Conservation (phyloP, 2,113 vertebrate genomes). For the Pseudonaja textilis region DNA sequence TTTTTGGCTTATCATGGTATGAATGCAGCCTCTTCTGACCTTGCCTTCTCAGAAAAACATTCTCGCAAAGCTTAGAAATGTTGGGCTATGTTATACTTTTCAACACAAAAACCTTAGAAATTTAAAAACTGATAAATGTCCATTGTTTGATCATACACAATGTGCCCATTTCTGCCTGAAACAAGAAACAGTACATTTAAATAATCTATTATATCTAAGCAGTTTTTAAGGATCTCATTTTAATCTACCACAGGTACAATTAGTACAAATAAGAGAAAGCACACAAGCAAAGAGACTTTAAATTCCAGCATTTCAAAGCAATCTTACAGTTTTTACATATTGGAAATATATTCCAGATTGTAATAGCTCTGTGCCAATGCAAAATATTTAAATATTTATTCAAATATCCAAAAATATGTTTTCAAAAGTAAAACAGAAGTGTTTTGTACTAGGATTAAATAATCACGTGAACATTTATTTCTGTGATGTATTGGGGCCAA, state of each 20-base stretch:
- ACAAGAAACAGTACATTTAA: neutral
- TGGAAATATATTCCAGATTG: slow-evolving; percentile 22
- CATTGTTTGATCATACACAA: neutral
- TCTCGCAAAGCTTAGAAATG: neutral
- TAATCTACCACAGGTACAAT: slow-evolving; percentile 37
- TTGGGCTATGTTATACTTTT: slow-evolving; percentile 8
- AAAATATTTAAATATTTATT: slow-evolving; percentile 39
- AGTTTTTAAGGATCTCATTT: slow-evolving; percentile 18
- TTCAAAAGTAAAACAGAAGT: slow-evolving; percentile 43
- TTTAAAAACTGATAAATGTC: neutral
- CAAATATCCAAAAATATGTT: slow-evolving; percentile 33
- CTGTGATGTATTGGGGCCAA: neutral
- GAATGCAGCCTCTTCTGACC: neutral
- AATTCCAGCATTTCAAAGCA: slow-evolving; percentile 36
- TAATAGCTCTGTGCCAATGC: slow-evolving; percentile 27
- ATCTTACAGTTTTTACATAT: slow-evolving; percentile 10
- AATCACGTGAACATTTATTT: neutral
- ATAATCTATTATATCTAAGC: neutral
- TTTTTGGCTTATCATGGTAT: neutral
- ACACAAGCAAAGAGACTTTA: slow-evolving; percentile 3
- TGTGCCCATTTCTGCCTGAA: neutral
- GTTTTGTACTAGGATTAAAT: slow-evolving; percentile 46
- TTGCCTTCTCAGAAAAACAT: neutral
- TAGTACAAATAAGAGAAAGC: slow-evolving; percentile 22
- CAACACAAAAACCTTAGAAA: neutral